Percentiles rank a stretch among this genome's conserved stretches.
Evolutionary conservation across 2,888 invertebrate species (phyloP).

Genomic region (Trichopria drosophilae): DNA sequence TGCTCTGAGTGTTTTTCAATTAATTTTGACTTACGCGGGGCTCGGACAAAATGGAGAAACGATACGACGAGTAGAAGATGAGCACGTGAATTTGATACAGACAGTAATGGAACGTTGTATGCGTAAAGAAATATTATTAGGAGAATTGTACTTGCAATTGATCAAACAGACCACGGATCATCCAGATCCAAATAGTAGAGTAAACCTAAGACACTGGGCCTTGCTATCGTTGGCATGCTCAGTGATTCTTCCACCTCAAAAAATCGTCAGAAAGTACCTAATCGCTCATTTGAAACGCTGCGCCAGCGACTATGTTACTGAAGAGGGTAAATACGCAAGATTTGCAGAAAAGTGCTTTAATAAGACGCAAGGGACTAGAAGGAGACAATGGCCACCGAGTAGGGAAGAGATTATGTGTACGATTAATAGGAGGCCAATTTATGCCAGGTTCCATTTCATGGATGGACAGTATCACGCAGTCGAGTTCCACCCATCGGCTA

Average conservation of each 20-base stretch:
- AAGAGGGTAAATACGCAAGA: slow-evolving; percentile 92
- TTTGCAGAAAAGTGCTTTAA: slow-evolving; percentile 86
- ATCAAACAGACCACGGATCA: slow-evolving; percentile 93
- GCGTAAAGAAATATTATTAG: slow-evolving; percentile 83
- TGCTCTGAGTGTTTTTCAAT: slow-evolving; percentile 85
- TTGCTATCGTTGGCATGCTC: slow-evolving; percentile 78
- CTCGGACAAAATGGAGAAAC: slow-evolving; percentile 72
- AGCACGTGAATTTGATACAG: slow-evolving; percentile 86
- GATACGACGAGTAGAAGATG: slow-evolving; percentile 77
- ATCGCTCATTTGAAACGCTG: slow-evolving; percentile 88
- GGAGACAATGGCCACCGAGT: slow-evolving; percentile 88
- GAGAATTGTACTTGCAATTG: slow-evolving; percentile 88
- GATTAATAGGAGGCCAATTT: slow-evolving; percentile 85
- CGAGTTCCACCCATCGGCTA: slow-evolving; percentile 93
- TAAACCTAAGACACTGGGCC: slow-evolving; percentile 91
- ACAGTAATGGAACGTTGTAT: slow-evolving; percentile 87
- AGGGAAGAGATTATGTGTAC: slow-evolving; percentile 91
- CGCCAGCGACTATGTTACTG: slow-evolving; percentile 83
- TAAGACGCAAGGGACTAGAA: slow-evolving; percentile 73
- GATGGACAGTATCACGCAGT: slow-evolving; percentile 94
- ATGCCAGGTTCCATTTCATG: slow-evolving; percentile 88
- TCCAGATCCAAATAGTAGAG: slow-evolving; percentile 84
- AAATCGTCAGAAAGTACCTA: slow-evolving; percentile 82
- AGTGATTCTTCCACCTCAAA: slow-evolving; percentile 83
- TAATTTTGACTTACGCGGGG: slow-evolving; percentile 87